Base-by-base conservation (phyloP, 2,797 vertebrate genomes). In the Chelidonichthys spinosus region DNA sequence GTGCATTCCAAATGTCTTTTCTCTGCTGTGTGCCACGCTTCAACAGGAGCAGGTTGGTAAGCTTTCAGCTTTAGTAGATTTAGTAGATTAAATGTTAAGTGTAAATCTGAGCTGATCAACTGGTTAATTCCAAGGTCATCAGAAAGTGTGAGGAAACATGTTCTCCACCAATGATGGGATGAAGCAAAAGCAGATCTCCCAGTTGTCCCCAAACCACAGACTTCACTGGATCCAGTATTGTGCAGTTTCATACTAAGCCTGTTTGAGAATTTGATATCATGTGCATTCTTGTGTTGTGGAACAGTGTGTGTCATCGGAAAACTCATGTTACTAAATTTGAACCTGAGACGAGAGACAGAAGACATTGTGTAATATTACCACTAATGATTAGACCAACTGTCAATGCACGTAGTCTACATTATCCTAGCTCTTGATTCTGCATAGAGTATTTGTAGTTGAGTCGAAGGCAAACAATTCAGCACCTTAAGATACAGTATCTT, bases 101-200 rank as follows among this genome's bases (percentile, higher is more conserved):
- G 58, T 81, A 75, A 87, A 73, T 83, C 77, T 81, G 69, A 74
- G 56, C 67, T 72, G 64, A 79, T 79, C 79, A 79, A 17, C 79
- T 52, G 69, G 65, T 81, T 81, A 81, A 80, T 63, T 76, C 63
- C 65, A 66, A 68, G 60, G 62, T 78, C 76, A 75, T 75, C 72
- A 73, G 67, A 83, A 79, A 65, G 66, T 78, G 72, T 67, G 36
- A 70, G 64, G 25, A 73, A 70, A 71, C 14, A 59, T 32, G 39
- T 25, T 67, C 64, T 65, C 36, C 42, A 58, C n/a, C 10, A 46
- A 1, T 62, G 58, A n/a, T 64, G 60, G 11, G 8, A 58, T 46
- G 25, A 25, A 59, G 69, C n/a, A 63, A 49, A 5, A 25, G 4
- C 5, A 49, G 72, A 77, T 55, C 18, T 43, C n/a, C 8, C 32